Base-by-base conservation (phyloP, 1,140 invertebrate genomes). In the Bombyx mandarina region DNA sequence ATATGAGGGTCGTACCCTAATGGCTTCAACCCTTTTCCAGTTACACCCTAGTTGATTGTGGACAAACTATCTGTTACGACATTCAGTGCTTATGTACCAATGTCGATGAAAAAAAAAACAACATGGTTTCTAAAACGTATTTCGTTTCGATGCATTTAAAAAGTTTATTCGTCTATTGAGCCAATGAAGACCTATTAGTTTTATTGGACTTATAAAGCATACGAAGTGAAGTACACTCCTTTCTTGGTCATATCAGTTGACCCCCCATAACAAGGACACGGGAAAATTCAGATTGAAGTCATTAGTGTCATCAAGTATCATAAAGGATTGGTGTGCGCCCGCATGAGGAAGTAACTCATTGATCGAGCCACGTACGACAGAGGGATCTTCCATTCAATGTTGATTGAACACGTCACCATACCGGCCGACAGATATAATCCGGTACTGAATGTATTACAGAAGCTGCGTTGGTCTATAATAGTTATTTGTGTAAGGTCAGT, bases 331-430 rank as follows among this genome's bases (percentile, higher is more conserved):
- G 66, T 74, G 73, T 61, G 62, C 65, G 70, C 82, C 82, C 81
- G 81, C 79, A 84, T 81, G 61, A 79, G 82, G 82, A 86, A 82
- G 80, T 76, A 57, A 65, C 66, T 82, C 77, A 78, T 83, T 83
- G 78, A 79, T 82, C 70, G 73, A 76, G 67, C 69, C 70, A 71
- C 68, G 66, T 69, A 67, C 73, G 63, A 67, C 62, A 62, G 68
- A 71, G 73, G 73, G 71, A 72, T 64, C 58, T 65, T 65, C 67
- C 56, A 68, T 67, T 60, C 60, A 63, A 69, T 57, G 60, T 62
- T 69, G 71, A 79, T 72, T 76, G 61, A 56, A 58, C 63, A 59
- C 63, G 61, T 79, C 72, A 69, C 67, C 74, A 77, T 77, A 61
- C 61, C 54, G 61, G 12, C 26, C 26, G 26, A 35, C 26, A 35